These are phyloP conservation scores for Aplysia californica DNA, from an alignment of 1,140 invertebrate genomes.

Conservation along the genomic window DNA sequence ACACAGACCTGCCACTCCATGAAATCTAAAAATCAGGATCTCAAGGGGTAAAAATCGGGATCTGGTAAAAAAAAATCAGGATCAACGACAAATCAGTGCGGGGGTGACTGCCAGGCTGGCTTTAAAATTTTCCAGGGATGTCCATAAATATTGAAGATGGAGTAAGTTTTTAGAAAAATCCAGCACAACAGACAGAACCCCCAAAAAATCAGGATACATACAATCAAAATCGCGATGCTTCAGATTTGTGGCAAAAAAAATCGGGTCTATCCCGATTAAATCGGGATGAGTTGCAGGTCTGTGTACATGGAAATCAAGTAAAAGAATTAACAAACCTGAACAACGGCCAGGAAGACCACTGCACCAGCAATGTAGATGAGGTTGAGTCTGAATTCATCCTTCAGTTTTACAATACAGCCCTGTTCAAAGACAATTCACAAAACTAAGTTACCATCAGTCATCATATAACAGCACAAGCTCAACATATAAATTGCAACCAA, in stretches of 20 bases:
- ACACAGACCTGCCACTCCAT: too few species aligned
- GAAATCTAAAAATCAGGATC: too few species aligned
- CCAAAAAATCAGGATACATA: neutral
- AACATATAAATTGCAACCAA: neutral
- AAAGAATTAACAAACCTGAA: slow-evolving; percentile 48
- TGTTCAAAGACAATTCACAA: slow-evolving; percentile 28
- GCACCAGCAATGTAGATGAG: slow-evolving; percentile 52
- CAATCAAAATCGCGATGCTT: neutral
- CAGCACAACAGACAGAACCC: neutral
- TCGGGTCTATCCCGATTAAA: neutral
- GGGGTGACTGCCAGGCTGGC: too few species aligned
- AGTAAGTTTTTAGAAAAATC: neutral
- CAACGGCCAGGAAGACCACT: slow-evolving; percentile 53
- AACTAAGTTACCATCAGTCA: neutral
- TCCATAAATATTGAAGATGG: neutral
- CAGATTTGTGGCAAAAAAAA: neutral
- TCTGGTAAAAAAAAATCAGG: too few species aligned
- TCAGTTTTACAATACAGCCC: slow-evolving; percentile 52
- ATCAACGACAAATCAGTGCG: too few species aligned
- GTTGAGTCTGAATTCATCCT: slow-evolving; percentile 49
- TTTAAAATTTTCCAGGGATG: too few species aligned
- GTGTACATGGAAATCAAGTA: neutral
- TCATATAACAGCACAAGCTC: neutral
- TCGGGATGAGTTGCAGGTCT: neutral
- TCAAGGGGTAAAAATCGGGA: too few species aligned